Base-by-base conservation (phyloP, 92 coral and sea anemone species). In the Siderastrea siderea region DNA sequence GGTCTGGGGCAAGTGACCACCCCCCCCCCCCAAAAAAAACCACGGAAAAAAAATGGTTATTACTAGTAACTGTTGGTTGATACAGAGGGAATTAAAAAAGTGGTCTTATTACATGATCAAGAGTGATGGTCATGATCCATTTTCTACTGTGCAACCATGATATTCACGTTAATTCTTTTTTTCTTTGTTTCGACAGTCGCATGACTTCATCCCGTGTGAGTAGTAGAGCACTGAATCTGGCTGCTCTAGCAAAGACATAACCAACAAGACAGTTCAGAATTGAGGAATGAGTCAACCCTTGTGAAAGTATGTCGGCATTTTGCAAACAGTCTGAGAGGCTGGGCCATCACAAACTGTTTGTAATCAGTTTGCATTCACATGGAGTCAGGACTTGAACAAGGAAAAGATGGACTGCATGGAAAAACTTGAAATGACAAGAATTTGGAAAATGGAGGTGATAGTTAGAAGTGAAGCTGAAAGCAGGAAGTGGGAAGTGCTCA, bases 241-340 rank as follows among this genome's bases (percentile, higher is more conserved):
- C 96, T 4, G 93, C 98, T 6, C 77, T 94, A 1, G 94, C 98
- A 47, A 94, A 94, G 87, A 90, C 95, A 85, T 93, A 72, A 86
- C 66, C 6, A 48, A 15, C 50, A 77, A 14, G 12, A 3, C 26
- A 72, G 2, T 10, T 47, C 17, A 9, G 6, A 6, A 47, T 17
- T 16, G n/a, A 84, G 58, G 60, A 60, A 61, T 48, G 19, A 63
- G 15, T 17, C 3, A 44, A 46, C 3, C 74, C 10, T 17, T 11
- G n/a, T 47, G 47, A 74, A n/a, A 12, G 47, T 19, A 11, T 53
- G 57, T 0, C 57, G 16, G 26, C 48, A 52, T 47, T 52, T 16
- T 67, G 69, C 44, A 6, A 68, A 19, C 57, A 14, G 55, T 12
- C 14, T 47, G 7, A 12, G 49, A 9, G 71, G 38, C 38, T 3